Conservation (phyloP, 2,113 vertebrate genomes). For the Thalassarche chlororhynchos region DNA sequence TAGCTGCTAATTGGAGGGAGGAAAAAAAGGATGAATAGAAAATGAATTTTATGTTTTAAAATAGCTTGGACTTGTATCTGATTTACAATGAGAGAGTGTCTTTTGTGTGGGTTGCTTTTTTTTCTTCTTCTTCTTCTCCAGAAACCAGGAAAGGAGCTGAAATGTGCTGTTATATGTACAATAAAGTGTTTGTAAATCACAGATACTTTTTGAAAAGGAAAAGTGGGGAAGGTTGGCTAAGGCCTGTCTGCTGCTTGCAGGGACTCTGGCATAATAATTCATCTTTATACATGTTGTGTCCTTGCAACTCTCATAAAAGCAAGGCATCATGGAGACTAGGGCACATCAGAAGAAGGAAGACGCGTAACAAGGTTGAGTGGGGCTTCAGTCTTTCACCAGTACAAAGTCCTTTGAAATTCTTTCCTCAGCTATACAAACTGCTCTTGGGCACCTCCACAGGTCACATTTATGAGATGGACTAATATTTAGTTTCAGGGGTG, state of each 20-base stretch:
- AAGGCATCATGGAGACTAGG: background rate
- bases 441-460: background rate
- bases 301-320: background rate
- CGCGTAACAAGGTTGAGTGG: background rate
- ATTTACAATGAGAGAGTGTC: background rate
- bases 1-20: constrained; percentile 73
- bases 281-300: background rate
- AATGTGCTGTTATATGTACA: background rate
- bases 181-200: background rate
- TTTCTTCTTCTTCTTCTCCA: background rate
- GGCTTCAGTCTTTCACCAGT: background rate
- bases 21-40: constrained; percentile 64
- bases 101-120: background rate
- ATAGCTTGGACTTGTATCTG: constrained; percentile 25
- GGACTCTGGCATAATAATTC: background rate
- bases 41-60: constrained; percentile 64
- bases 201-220: background rate
- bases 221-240: background rate
- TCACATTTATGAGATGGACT: background rate
- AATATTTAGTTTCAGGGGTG: background rate
- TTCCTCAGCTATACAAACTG: background rate
- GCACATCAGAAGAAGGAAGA: background rate
- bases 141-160: background rate
- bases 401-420: background rate
- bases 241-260: background rate